Evolutionary conservation across 2,797 vertebrate genomes (phyloP).

Genomic region (Tokudaia tokunoshimensis): DNA sequence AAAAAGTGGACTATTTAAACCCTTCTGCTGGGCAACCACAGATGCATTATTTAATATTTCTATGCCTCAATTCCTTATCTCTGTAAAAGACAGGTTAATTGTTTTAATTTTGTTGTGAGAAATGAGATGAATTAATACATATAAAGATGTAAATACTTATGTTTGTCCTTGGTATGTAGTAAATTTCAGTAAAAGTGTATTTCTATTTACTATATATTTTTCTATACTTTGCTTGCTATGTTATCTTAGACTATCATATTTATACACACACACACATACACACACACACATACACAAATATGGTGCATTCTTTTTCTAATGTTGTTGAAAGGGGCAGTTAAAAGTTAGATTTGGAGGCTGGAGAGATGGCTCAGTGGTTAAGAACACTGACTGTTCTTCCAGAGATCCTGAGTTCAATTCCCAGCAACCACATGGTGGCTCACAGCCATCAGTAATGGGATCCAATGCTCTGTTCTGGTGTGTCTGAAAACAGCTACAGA

Average conservation of each 20-base stretch:
- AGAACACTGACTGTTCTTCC: no score
- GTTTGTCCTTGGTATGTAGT: background rate
- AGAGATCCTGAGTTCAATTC: no score
- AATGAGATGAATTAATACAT: constrained; percentile 41
- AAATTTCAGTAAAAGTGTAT: constrained; percentile 9
- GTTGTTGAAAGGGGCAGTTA: background rate
- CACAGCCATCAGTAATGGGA: no score
- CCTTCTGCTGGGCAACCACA: background rate
- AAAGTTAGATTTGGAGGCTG: background rate
- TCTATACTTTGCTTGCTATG: background rate
- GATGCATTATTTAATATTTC: background rate
- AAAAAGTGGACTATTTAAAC: background rate
- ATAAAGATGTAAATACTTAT: background rate
- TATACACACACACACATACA: background rate
- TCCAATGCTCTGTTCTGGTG: no score
- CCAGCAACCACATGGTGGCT: no score
- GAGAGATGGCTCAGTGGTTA: no score
- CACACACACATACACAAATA: background rate
- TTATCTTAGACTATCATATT: background rate
- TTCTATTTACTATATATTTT: background rate
- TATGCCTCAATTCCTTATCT: constrained; percentile 5
- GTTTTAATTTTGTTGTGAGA: constrained; percentile 28
- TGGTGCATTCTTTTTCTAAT: background rate
- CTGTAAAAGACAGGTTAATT: background rate
- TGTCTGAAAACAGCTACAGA: no score